phyloP scores from a whole-genome alignment of 2,888 invertebrate species.

The Leucophenga maculata region DNA sequence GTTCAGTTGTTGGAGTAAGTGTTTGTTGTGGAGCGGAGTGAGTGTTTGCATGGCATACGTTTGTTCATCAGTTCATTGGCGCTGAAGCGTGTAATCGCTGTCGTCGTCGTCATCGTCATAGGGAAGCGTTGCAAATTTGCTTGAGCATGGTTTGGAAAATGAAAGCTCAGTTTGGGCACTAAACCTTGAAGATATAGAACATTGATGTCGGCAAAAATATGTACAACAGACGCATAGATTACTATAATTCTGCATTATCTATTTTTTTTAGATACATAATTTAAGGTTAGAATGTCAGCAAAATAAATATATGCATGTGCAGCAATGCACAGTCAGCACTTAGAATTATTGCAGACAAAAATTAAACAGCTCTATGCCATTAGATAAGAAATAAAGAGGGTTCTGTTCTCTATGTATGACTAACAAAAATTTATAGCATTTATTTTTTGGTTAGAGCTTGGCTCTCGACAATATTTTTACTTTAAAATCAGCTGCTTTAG shows the following conservation, averaged over 20 bases:
- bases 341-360: no score
- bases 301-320: neutral
- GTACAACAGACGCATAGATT: no score
- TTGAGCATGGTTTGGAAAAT: conserved; percentile 45
- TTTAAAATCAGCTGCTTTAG: no score
- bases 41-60: conserved; percentile 21
- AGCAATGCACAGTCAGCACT: neutral
- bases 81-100: conserved; percentile 45
- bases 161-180: conserved; percentile 41
- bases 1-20: no score
- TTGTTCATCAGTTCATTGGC: conserved; percentile 27
- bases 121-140: conserved; percentile 23
- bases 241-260: no score
- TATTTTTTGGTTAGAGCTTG: no score
- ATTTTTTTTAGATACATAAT: no score
- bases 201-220: neutral
- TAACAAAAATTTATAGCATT: no score
- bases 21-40: neutral
- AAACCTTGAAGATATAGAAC: conserved; percentile 14
- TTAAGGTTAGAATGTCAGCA: neutral
- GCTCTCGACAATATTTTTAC: no score
- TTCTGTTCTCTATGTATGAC: no score
- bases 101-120: conserved; percentile 26
- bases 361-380: no score
- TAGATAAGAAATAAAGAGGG: no score